Evolutionary conservation across 2,888 invertebrate species (phyloP).

Genomic region (Dermolepida albohirtum): DNA sequence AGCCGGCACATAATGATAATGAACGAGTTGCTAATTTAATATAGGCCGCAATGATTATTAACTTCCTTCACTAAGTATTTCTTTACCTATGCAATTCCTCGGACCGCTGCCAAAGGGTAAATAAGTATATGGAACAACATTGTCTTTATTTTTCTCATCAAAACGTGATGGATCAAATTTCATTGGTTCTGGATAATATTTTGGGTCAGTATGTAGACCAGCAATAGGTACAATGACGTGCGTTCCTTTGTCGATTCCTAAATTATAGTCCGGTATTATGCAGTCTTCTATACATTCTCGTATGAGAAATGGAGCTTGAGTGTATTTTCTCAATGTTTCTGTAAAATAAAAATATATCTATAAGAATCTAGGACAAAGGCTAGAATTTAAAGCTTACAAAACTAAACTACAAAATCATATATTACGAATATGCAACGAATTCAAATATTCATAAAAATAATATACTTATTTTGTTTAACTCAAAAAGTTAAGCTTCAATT

Average conservation of each 20-base stretch:
- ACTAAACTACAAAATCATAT: too few species aligned
- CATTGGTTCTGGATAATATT: slow-evolving; percentile 61
- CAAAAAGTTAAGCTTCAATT: too few species aligned
- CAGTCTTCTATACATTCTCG: slow-evolving; percentile 56
- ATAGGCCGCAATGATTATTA: too few species aligned
- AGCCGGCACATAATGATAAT: too few species aligned
- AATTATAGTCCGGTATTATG: slow-evolving; percentile 52
- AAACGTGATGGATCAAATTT: slow-evolving; percentile 63
- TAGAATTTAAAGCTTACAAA: too few species aligned
- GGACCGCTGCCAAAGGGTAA: slow-evolving; percentile 52
- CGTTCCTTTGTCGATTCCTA: slow-evolving; percentile 59
- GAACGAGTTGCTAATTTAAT: too few species aligned
- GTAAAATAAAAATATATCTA: slow-evolving; percentile 46
- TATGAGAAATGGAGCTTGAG: slow-evolving; percentile 59
- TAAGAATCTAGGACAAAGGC: too few species aligned
- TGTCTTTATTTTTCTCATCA: slow-evolving; percentile 51
- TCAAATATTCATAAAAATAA: too few species aligned
- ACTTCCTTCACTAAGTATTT: too few species aligned
- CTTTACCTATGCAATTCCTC: slow-evolving; percentile 50
- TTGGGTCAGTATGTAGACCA: slow-evolving; percentile 59
- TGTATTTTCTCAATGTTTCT: slow-evolving; percentile 65
- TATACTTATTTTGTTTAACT: too few species aligned
- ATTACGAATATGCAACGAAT: too few species aligned
- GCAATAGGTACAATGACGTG: slow-evolving; percentile 59
- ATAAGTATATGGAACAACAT: slow-evolving; percentile 45